Conservation (phyloP, 2,113 vertebrate genomes). For the Eptesicus fuscus region DNA sequence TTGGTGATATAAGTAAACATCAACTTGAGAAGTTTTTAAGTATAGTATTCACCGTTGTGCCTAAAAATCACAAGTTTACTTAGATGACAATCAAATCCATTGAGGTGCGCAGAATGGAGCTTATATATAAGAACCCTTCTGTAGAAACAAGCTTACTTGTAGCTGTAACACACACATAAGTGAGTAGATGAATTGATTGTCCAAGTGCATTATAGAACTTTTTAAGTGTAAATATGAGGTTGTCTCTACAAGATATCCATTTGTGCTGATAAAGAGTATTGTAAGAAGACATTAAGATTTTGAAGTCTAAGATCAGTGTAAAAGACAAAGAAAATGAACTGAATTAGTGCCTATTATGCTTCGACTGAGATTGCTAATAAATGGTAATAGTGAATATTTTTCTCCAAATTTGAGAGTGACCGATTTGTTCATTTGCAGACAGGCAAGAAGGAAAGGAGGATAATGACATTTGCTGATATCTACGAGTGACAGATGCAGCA, state of each 20-base stretch:
- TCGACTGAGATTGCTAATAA: slow-evolving; percentile 16
- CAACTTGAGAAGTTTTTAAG: background rate
- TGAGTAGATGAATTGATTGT: background rate
- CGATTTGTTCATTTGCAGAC: slow-evolving; percentile 16
- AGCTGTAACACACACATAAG: background rate
- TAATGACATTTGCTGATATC: background rate
- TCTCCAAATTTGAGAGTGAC: background rate
- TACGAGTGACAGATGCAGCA: background rate
- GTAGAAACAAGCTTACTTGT: background rate
- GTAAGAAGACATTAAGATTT: slow-evolving; percentile 3
- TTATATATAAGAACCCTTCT: background rate
- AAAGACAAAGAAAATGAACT: slow-evolving; percentile 36
- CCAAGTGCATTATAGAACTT: background rate
- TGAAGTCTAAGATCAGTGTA: background rate
- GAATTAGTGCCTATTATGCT: background rate
- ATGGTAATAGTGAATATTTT: background rate
- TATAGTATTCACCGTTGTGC: background rate
- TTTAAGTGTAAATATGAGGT: slow-evolving; percentile 2
- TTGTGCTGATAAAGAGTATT: slow-evolving; percentile 14
- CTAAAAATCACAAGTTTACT: background rate
- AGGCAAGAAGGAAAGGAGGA: background rate
- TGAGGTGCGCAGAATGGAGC: background rate
- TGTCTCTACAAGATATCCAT: background rate
- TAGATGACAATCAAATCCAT: background rate
- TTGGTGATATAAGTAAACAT: slow-evolving; percentile 19